A percentile compares a stretch with the other conserved stretches of the same genome.
phyloP scores from a whole-genome alignment of 2,888 invertebrate genomes.

The Reticulitermes lucifugus region DNA sequence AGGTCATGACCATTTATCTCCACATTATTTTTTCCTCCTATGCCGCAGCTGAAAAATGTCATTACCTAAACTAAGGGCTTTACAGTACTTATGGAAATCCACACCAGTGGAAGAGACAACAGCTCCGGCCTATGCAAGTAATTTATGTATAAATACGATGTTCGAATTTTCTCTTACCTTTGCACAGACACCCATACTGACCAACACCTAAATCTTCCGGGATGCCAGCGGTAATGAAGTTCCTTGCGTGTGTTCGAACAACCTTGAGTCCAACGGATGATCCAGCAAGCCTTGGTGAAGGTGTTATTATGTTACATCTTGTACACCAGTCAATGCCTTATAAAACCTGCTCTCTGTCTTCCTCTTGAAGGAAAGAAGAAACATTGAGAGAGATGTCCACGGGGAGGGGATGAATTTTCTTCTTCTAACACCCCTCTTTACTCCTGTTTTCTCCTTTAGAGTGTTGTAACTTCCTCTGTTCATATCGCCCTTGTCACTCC shows the following conservation, averaged over 20 bases:
- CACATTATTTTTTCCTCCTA: too few species aligned
- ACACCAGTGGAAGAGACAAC: too few species aligned
- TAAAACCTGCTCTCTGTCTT: slow-evolving; percentile 1
- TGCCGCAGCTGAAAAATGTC: too few species aligned
- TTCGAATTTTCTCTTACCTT: neutral
- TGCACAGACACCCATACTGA: neutral
- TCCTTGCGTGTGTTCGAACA: slow-evolving; percentile 24
- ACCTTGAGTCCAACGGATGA: slow-evolving; percentile 7
- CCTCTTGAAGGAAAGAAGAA: neutral
- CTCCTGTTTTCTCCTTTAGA: neutral
- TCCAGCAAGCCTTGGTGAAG: neutral
- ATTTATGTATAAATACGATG: too few species aligned
- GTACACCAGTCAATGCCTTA: slow-evolving; percentile 16
- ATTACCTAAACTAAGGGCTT: too few species aligned
- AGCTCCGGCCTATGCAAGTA: too few species aligned
- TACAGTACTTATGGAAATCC: too few species aligned
- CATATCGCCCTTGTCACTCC: neutral
- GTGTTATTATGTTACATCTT: neutral
- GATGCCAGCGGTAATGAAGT: neutral
- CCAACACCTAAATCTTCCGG: too few species aligned
- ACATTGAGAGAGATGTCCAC: neutral
- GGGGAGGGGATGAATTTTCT: neutral
- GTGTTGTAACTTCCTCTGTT: neutral
- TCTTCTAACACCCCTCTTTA: neutral
- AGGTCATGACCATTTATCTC: too few species aligned